Base-by-base conservation (phyloP, 23 tunicate genomes). In the Phallusia fumigata region DNA sequence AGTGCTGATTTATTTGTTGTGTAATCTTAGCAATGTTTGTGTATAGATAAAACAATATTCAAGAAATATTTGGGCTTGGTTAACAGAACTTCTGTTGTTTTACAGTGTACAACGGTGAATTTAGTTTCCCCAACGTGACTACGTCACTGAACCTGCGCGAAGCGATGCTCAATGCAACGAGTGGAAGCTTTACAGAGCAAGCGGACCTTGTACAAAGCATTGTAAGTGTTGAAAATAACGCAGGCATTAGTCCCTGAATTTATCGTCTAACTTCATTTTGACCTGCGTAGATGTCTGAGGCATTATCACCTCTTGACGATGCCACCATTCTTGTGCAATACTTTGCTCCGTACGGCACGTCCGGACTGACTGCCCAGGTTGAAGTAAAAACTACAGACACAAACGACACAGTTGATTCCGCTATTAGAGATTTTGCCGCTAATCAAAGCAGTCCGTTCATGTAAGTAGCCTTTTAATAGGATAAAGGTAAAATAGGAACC, bases 311-410 rank as follows among this genome's bases (percentile, higher is more conserved):
- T 1, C 16, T 58, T 6, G 69, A 58, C 69, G 69, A 24, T 16
- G 28, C 16, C 69, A 22, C 26, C 26, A 24, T 58, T 16, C 13
- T 16, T 16, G 32, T 80, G 10, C 84, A 80, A 53, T 80, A 80
- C 76, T 80, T 80, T 80, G 74, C 84, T 52, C 84, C 84, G 19
- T 52, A 64, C 84, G 5, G 1, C 18, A 18, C 53, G n/a, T 31
- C 50, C n/a, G 81, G 69, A 2, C 28, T 58, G 40, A 74, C 77
- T 74, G 77, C 77, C 35, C 36, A 74, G 5, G 36, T 74, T 30
- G 30, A 52, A 79, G 36, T 79, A 30, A 32, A 52, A 52, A n/a
- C 83, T 18, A 79, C 72, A 19, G 69, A 58, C 26, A 53, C 31
- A 35, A 52, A 52, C 72, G 36, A 52, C 73, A 79, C 40, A 15